Conservation (phyloP, 2,113 vertebrate genomes). For the Peromyscus leucopus region DNA sequence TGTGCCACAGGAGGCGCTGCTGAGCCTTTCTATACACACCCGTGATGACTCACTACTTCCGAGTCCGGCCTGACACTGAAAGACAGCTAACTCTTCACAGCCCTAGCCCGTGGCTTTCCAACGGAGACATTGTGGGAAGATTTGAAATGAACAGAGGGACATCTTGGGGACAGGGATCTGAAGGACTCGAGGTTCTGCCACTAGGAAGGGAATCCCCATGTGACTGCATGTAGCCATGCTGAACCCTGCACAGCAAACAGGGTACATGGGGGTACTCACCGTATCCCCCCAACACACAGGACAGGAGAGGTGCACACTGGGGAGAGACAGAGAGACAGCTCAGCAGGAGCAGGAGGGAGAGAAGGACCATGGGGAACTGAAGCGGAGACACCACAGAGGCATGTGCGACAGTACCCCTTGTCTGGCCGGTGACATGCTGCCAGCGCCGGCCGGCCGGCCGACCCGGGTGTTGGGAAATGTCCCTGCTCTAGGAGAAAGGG, state of each 20-base stretch:
- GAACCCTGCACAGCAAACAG: not conserved
- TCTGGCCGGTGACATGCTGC: not conserved
- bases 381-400: not conserved
- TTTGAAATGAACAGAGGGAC: not conserved
- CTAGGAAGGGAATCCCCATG: not conserved
- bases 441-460: not conserved
- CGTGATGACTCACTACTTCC: not conserved
- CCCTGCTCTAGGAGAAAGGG: not conserved
- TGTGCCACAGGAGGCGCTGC: not conserved
- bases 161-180: not conserved
- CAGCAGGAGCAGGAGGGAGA: not conserved
- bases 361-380: not conserved
- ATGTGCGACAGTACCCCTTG: not conserved
- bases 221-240: fast-evolving
- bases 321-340: constrained; percentile 57
- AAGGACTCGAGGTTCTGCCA: not conserved
- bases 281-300: not conserved
- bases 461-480: not conserved
- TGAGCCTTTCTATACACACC: not conserved
- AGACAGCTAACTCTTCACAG: not conserved
- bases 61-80: not conserved
- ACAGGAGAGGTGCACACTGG: constrained; percentile 51
- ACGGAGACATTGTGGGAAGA: not conserved
- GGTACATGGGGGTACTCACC: not conserved
- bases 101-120: not conserved